Evolutionary conservation across 2,888 invertebrate species (phyloP), one percentile per base, ranked within the genome.

Genomic region (Acleris cristana): DNA sequence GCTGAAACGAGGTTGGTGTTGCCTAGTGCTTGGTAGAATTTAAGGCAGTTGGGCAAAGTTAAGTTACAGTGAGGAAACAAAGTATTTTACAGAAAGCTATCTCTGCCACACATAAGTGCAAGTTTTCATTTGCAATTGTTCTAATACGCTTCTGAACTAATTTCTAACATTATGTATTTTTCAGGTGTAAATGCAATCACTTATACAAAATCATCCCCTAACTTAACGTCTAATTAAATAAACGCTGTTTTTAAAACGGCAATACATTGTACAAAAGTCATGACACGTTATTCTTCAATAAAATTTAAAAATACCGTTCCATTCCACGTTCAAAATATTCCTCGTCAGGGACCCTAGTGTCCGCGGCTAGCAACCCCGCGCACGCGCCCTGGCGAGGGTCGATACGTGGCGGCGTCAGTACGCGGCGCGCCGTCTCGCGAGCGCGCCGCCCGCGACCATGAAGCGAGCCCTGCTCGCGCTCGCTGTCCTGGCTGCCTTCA

Each of bases 401-500:
- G 77, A 77, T 76, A 79, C 73, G 76, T 74, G 76, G 73, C 71
- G 70, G 70, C 73, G 76, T 71, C 74, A 75, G 79, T 77, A 73
- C 71, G 74, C 73, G 73, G 75, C 74, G 74, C 79, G 79, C 84
- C 86, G 87, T 86, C 82, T 86, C 87, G 87, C 79, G 69, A 67
- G 69, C 69, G 70, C 70, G 71, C 69, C 69, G 71, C 57, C 64
- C 70, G 67, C 53, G 48, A 69, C 26, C 84, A 92, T 90, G 91
- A 86, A 88, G 89, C 88, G 90, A 80, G 88, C 86, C 79, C 73
- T 86, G 67, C 79, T 87, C 69, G 73, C 84, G 76, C 79, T 87
- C 81, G 81, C 83, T 73, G 79, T 88, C 72, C 82, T 88, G 72
- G 83, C 86, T 73, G 78, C 81, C 70, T 76, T 82, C 71, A 78